Evolutionary conservation across 2,888 invertebrate species (phyloP).

Genomic region (Hydrotaea cyrtoneurina): DNA sequence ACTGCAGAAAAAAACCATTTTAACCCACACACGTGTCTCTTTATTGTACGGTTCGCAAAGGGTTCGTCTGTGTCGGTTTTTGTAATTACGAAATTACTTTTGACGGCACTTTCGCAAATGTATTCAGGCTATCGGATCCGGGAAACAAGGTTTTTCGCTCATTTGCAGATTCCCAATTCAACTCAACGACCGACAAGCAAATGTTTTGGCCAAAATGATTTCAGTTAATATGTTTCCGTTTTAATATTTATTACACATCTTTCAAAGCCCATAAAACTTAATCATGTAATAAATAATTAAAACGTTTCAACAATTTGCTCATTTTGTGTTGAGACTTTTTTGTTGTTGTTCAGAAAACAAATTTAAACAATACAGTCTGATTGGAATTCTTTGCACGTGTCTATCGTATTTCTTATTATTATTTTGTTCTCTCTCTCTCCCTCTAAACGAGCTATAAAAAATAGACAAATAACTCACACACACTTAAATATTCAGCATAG

Average conservation of each 20-base stretch:
- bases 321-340: not conserved
- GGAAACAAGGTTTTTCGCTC: too few species aligned
- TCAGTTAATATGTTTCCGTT: too few species aligned
- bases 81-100: too few species aligned
- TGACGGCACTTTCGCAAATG: too few species aligned
- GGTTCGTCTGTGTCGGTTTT: too few species aligned
- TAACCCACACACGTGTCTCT: not conserved
- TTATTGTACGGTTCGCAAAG: too few species aligned
- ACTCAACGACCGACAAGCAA: too few species aligned
- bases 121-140: too few species aligned
- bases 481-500: not conserved
- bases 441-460: not conserved
- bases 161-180: too few species aligned
- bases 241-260: not conserved
- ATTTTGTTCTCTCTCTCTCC: not conserved
- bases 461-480: not conserved
- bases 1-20: not conserved
- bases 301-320: constrained; percentile 2
- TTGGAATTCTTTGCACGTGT: constrained; percentile 14
- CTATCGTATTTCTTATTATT: not conserved
- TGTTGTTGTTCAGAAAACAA: not conserved
- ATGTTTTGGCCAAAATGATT: too few species aligned
- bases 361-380: not conserved
- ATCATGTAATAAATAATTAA: constrained; percentile 61
- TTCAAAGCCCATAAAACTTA: constrained; percentile 43